Evolutionary conservation across 2,888 invertebrate genomes (phyloP).

Genomic region (Hydraecia micacea): DNA sequence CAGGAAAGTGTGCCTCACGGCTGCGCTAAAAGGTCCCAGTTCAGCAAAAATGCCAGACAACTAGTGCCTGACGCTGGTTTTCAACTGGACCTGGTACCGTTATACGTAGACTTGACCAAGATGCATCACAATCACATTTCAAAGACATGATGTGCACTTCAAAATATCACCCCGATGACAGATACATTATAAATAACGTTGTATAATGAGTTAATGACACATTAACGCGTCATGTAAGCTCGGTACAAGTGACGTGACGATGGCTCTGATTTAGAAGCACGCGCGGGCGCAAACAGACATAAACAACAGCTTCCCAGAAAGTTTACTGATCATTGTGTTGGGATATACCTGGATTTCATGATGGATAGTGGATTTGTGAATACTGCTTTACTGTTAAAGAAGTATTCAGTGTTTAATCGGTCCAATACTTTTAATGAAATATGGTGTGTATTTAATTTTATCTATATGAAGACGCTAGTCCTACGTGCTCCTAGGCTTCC

Average conservation of each 20-base stretch:
- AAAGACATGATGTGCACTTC: constrained; percentile 15
- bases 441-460: not conserved
- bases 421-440: not conserved
- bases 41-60: too few relatives aligned
- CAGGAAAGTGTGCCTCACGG: too few relatives aligned
- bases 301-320: constrained; percentile 47
- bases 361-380: not conserved
- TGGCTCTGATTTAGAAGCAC: constrained; percentile 40
- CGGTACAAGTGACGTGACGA: constrained; percentile 33
- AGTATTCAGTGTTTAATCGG: not conserved
- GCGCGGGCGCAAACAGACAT: constrained; percentile 42
- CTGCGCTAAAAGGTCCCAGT: too few relatives aligned
- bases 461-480: not conserved
- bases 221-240: constrained; percentile 42
- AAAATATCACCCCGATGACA: constrained; percentile 29
- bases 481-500: not conserved
- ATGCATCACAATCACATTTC: constrained; percentile 24
- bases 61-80: too few relatives aligned
- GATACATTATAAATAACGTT: constrained; percentile 55
- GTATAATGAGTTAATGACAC: constrained; percentile 53
- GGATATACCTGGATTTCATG: constrained; percentile 1
- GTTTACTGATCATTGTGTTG: constrained; percentile 9
- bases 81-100: too few relatives aligned
- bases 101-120: not conserved
- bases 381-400: not conserved